Evolutionary conservation across 2,797 vertebrate genomes (phyloP).

Genomic region (Macropus fuliginosus): DNA sequence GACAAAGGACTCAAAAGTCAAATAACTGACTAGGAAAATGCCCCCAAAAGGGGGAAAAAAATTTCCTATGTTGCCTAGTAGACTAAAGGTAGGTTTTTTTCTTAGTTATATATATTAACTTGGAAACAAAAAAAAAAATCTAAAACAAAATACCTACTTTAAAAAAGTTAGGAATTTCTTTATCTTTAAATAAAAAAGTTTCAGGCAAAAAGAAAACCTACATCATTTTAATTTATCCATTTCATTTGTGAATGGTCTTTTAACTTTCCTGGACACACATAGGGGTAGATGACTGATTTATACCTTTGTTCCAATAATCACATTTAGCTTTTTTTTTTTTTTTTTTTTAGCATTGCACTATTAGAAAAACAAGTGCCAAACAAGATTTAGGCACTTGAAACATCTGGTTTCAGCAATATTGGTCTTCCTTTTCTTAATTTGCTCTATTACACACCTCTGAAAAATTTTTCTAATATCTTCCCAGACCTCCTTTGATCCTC

Average conservation of each 20-base stretch:
- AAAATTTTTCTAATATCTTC: conserved; percentile 32
- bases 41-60: neutral
- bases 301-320: conserved; percentile 61
- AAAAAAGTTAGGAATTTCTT: conserved; percentile 14
- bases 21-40: too few relatives aligned
- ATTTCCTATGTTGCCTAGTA: conserved; percentile 39
- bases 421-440: conserved; percentile 45
- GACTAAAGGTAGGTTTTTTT: neutral
- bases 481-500: conserved; percentile 36
- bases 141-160: neutral
- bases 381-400: conserved; percentile 69
- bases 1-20: too few relatives aligned
- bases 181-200: conserved; percentile 38
- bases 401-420: conserved; percentile 28
- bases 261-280: conserved; percentile 53
- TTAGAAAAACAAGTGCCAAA: conserved; percentile 48
- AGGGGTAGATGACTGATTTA: conserved; percentile 45
- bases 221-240: conserved; percentile 49
- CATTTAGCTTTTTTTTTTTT: conserved; percentile 43
- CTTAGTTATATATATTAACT: conserved; percentile 48
- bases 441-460: conserved; percentile 25
- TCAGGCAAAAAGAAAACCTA: conserved; percentile 52
- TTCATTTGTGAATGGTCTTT: conserved; percentile 53
- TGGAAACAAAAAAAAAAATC: conserved; percentile 48
- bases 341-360: conserved; percentile 58